Percentiles rank a stretch among this genome's conserved stretches.
Evolutionary conservation across 2,888 invertebrate genomes (phyloP).

Genomic region (Polylopha cassiicola): DNA sequence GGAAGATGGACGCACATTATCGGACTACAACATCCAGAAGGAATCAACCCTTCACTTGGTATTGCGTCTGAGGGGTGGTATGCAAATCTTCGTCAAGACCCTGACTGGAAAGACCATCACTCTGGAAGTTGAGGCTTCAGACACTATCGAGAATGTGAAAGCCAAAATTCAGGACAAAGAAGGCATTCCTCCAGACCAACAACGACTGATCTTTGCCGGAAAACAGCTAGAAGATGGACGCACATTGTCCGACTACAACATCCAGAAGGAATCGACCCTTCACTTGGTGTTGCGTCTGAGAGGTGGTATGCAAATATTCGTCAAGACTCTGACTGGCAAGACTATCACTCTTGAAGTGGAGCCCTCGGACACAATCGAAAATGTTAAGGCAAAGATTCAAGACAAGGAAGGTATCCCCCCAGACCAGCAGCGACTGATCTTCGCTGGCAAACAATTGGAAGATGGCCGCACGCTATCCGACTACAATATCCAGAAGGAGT

Average conservation of each 20-base stretch:
- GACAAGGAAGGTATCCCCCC: conserved; percentile 26
- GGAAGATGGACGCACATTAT: conserved; percentile 30
- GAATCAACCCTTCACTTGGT: conserved; percentile 28
- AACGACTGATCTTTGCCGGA: conserved; percentile 25
- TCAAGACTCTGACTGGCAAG: conserved; percentile 25
- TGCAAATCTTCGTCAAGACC: conserved; percentile 28
- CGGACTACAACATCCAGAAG: conserved; percentile 31
- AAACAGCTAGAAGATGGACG: conserved; percentile 27
- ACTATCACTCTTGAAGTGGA: conserved; percentile 26
- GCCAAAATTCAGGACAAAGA: conserved; percentile 28
- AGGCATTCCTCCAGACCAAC: conserved; percentile 27
- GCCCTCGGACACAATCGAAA: conserved; percentile 24
- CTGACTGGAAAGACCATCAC: conserved; percentile 28
- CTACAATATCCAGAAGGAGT: conserved; percentile 27
- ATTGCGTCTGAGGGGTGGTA: conserved; percentile 26
- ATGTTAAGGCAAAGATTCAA: conserved; percentile 26
- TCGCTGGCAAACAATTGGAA: conserved; percentile 25
- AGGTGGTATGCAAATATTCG: conserved; percentile 27
- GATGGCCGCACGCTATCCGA: conserved; percentile 26
- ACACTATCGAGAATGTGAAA: conserved; percentile 27
- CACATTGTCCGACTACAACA: conserved; percentile 26
- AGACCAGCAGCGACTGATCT: conserved; percentile 25
- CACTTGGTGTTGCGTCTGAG: conserved; percentile 25
- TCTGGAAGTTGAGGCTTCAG: conserved; percentile 25
- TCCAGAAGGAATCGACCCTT: conserved; percentile 27